Conservation (phyloP, 2,797 vertebrate genomes). For the Dermochelys coriacea region DNA sequence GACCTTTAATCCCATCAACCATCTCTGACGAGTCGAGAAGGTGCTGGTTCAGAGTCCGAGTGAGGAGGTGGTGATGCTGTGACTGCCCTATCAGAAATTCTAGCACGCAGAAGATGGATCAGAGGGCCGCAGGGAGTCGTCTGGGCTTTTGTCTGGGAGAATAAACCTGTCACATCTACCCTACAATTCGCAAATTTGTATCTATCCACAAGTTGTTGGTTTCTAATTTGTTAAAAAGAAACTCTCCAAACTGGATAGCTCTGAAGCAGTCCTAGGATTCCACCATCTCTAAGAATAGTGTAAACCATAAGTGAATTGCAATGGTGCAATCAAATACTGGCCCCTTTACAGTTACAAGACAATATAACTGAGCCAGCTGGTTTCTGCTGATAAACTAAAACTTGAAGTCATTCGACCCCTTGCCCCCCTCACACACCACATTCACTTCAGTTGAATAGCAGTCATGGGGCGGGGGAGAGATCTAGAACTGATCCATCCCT, state of each 20-base stretch:
- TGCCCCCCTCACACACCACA: background rate
- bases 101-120: slow-evolving; percentile 53
- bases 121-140: slow-evolving; percentile 60
- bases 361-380: slow-evolving; percentile 11
- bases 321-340: slow-evolving; percentile 1
- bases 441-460: background rate
- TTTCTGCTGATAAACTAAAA: background rate
- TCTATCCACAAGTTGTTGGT: background rate
- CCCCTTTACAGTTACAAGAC: background rate
- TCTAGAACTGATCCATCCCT: slow-evolving; percentile 36
- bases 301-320: slow-evolving; percentile 22
- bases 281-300: slow-evolving; percentile 14
- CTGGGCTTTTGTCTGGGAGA: slow-evolving; percentile 46
- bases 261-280: background rate
- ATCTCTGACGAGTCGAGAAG: slow-evolving; percentile 86
- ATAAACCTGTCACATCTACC: slow-evolving; percentile 9
- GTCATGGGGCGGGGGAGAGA: background rate
- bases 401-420: background rate
- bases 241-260: slow-evolving; percentile 45
- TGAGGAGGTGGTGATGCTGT: slow-evolving; percentile 47
- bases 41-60: slow-evolving; percentile 60
- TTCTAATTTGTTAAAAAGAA: slow-evolving; percentile 54
- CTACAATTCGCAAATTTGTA: slow-evolving; percentile 11
- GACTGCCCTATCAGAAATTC: slow-evolving; percentile 57
- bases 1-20: slow-evolving; percentile 96